Base-by-base conservation (phyloP, 2,113 vertebrate genomes). In the Oriolus oriolus region DNA sequence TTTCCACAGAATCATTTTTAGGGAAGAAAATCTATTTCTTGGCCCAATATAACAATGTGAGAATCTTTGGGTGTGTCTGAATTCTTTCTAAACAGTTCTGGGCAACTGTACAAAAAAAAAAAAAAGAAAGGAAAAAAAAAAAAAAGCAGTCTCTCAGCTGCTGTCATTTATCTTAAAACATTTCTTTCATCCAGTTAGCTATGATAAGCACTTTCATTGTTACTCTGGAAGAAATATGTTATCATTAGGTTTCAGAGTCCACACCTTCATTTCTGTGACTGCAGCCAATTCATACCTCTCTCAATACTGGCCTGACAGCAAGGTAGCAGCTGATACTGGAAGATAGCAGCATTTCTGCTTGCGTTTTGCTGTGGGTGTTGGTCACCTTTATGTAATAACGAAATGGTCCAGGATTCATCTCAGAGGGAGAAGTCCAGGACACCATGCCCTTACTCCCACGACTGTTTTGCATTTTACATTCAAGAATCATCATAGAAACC, bases 181-280 rank as follows among this genome's bases (percentile, higher is more conserved):
- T 35, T 95, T 95, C 87, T 97, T 94, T 95, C 94, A 96, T 87
- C 53, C 84, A 82, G 52, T 87, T 89, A 81, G 41, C 83, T 63
- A 41, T 14, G 83, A 93, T 93, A 95, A 97, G 89, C 81, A 76
- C 53, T 89, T 89, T 73, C 44, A 87, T 84, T 96, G 84, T 92
- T 95, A 71, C 68, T 84, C 56, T 89, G 64, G 16, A 81, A 93
- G 93, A 96, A 89, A 78, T 95, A 78, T 39, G 69, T 81, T 92
- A 87, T 93, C 90, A 79, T 92, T 96, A 90, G 49, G 76, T 81
- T 96, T 88, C 69, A 89, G 80, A 79, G 80, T 89, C 86, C 94
- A 92, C 93, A 84, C 92, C 92, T 96, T 93, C 18, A 57, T 89
- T 96, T 95, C 84, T 89, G 49, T 64, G 37, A 82, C 44, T 50